phyloP scores from a whole-genome alignment of 2,888 invertebrate species.

The Pristionchus fissidentatus region DNA sequence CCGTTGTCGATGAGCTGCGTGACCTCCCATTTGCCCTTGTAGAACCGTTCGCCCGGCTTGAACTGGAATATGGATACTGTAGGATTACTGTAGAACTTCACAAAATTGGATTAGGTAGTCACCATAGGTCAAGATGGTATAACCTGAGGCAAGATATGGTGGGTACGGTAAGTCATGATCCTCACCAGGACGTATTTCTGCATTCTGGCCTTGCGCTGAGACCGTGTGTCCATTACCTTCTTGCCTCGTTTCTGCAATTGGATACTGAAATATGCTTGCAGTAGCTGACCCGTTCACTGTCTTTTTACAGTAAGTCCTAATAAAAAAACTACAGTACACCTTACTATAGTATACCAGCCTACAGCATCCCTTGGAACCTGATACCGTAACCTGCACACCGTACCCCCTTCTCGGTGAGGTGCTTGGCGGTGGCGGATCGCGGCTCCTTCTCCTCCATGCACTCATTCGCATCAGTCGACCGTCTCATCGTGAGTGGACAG shows the following conservation, averaged over 20 bases:
- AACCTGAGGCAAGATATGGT: too few relatives aligned
- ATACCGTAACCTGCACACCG: background rate
- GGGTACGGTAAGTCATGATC: too few relatives aligned
- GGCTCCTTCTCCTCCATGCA: conserved; percentile 21
- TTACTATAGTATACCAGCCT: background rate
- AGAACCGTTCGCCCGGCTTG: conserved; percentile 1
- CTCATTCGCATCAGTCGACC: too few relatives aligned
- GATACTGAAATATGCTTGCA: too few relatives aligned
- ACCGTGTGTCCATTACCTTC: background rate
- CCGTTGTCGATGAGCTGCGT: background rate
- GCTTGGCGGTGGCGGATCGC: conserved; percentile 30
- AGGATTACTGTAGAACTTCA: background rate
- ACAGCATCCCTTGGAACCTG: too few relatives aligned
- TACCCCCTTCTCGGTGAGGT: conserved; percentile 21
- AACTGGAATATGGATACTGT: background rate
- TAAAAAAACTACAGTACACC: background rate
- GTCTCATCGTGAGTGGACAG: too few relatives aligned
- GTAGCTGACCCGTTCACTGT: too few relatives aligned
- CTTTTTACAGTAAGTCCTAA: too few relatives aligned
- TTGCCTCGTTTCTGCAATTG: background rate
- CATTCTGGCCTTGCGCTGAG: conserved; percentile 13
- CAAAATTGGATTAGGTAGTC: too few relatives aligned
- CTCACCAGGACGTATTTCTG: conserved; percentile 11
- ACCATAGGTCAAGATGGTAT: too few relatives aligned
- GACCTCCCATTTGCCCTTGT: background rate